Evolutionary conservation across 2,888 invertebrate species (phyloP), one percentile per base, ranked within the genome.

Genomic region (Calliopum simillimum): DNA sequence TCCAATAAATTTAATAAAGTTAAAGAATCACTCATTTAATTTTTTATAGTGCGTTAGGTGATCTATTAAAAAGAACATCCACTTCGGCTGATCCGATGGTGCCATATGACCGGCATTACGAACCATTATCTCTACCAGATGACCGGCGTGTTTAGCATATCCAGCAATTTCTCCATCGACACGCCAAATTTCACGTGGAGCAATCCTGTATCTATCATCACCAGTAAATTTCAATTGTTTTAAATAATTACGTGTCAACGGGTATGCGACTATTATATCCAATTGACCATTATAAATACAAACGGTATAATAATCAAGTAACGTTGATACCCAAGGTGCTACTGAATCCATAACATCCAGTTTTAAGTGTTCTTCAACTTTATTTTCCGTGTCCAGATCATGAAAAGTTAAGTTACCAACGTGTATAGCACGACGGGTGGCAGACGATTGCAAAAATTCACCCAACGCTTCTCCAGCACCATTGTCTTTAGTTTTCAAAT

Each of bases 241-340:
- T 43, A 97, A 86, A 83, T 94, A 96, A 81, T 93, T 93, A 21
- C 93, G 89, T 0, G 96, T 96, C 63, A 95, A 82, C 0, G 96
- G 95, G 85, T 95, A 95, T 0, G 96, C 95, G 0, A 96, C 94
- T 74, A 97, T 95, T 14, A 97, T 93, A 83, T 98, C 97, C 74
- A 97, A 83, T 81, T 97, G 97, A 0, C 97, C 97, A 81, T 92
- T 96, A 84, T 97, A 97, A 72, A 96, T 89, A 56, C 97, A 88
- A 16, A 95, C 82, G 4, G 77, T 81, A 55, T 81, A 83, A 76
- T 90, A 85, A 47, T 90, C 87, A 0, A 94, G 81, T 0, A 95
- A 85, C 76, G 92, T 91, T 0, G 90, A 88, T 68, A 95, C 87
- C 89, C 91, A 91, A 0, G 90, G 89, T 6, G 93, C 92, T 8